Conservation (phyloP, 2,888 invertebrate genomes). For the Nymphalis c-album region DNA sequence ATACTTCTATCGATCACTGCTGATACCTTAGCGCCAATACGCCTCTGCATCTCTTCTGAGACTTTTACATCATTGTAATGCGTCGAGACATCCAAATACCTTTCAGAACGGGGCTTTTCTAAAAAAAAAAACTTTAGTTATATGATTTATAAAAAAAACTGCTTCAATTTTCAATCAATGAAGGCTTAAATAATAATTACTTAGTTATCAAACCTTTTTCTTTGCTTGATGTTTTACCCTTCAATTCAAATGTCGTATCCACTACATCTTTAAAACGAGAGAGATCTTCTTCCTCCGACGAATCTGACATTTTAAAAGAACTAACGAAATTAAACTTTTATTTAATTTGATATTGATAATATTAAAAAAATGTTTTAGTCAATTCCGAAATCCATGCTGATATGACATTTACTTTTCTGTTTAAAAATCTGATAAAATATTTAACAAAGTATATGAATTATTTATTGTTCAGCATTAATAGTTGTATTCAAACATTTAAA, state of each 20-base stretch:
- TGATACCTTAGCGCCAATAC: conserved; percentile 76
- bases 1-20: conserved; percentile 69
- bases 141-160: neutral
- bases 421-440: neutral
- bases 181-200: neutral
- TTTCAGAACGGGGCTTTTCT: conserved; percentile 58
- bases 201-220: conserved; percentile 4
- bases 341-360: neutral
- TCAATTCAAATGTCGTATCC: conserved; percentile 70
- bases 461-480: no score
- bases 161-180: neutral
- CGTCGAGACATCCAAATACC: conserved; percentile 66
- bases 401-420: conserved; percentile 8
- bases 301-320: conserved; percentile 47
- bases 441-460: no score
- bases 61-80: conserved; percentile 80
- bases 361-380: neutral
- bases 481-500: no score
- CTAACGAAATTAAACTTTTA: neutral
- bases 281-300: conserved; percentile 74
- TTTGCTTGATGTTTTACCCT: conserved; percentile 43
- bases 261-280: conserved; percentile 75
- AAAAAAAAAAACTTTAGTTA: conserved; percentile 23
- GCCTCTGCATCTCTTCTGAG: conserved; percentile 75
- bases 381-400: conserved; percentile 8